These are phyloP conservation scores for Pogonophryne albipinna DNA, from an alignment of 2,797 vertebrate species.

Conservation along the genomic window DNA sequence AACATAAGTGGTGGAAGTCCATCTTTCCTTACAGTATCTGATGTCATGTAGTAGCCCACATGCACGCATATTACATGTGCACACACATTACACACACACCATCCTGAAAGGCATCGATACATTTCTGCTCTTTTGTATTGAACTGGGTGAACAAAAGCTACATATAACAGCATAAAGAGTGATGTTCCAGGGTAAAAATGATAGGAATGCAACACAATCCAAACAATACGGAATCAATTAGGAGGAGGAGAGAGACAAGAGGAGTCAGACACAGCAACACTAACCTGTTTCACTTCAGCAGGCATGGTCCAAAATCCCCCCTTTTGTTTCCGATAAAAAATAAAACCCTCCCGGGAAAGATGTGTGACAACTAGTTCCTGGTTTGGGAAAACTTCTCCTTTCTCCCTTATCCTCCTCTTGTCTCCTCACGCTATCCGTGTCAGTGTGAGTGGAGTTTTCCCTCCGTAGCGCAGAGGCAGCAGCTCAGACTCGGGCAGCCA, in stretches of 20 bases:
- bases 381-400: conserved; percentile 68
- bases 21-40: conserved; percentile 20
- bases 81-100: conserved; percentile 12
- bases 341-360: conserved; percentile 59
- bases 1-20: conserved; percentile 42
- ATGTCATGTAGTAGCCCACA: conserved; percentile 30
- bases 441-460: conserved; percentile 72
- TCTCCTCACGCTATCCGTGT: conserved; percentile 59
- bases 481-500: conserved; percentile 82
- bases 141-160: background rate
- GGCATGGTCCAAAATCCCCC: conserved; percentile 87
- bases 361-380: conserved; percentile 69
- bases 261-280: conserved; percentile 69
- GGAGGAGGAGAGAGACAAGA: conserved; percentile 8
- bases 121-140: conserved; percentile 5
- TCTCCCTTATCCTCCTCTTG: conserved; percentile 68
- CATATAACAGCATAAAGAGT: background rate
- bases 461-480: conserved; percentile 74
- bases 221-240: conserved; percentile 25
- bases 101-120: conserved; percentile 53
- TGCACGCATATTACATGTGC: background rate
- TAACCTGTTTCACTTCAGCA: conserved; percentile 97
- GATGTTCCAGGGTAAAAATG: background rate
- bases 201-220: background rate
- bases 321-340: conserved; percentile 44